phyloP scores from a whole-genome alignment of 2,888 invertebrate genomes.

The Nomada ruficornis region DNA sequence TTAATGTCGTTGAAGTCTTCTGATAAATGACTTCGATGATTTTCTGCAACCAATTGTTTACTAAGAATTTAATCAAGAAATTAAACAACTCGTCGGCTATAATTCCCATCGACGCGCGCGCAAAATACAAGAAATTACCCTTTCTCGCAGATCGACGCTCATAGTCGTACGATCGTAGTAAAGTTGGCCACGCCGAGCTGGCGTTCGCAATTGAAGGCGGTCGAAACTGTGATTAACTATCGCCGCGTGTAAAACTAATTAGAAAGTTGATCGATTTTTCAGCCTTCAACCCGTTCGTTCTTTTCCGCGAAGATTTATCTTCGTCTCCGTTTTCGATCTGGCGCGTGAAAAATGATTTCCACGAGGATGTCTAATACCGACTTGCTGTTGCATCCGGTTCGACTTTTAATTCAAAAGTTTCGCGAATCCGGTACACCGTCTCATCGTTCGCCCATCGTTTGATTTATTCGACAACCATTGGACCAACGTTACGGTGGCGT shows the following conservation, averaged over 20 bases:
- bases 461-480: constrained; percentile 58
- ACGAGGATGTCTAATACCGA: constrained; percentile 23
- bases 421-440: constrained; percentile 22
- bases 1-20: too few species aligned
- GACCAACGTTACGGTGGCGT: constrained; percentile 35
- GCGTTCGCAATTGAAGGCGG: constrained; percentile 29
- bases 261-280: constrained; percentile 48
- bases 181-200: constrained; percentile 16
- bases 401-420: constrained; percentile 44
- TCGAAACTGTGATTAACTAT: constrained; percentile 38
- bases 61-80: too few species aligned
- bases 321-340: background rate
- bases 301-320: constrained; percentile 24
- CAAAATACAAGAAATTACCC: background rate
- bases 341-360: constrained; percentile 38
- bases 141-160: background rate
- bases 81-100: background rate
- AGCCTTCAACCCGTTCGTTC: background rate
- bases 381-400: background rate
- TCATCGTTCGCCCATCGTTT: constrained; percentile 33
- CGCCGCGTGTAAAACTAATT: constrained; percentile 31
- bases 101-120: background rate
- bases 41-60: background rate
- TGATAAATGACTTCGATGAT: too few species aligned
- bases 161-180: background rate